phyloP scores from a whole-genome alignment of 2,113 vertebrate species.

The Oncorhynchus kisutch region DNA sequence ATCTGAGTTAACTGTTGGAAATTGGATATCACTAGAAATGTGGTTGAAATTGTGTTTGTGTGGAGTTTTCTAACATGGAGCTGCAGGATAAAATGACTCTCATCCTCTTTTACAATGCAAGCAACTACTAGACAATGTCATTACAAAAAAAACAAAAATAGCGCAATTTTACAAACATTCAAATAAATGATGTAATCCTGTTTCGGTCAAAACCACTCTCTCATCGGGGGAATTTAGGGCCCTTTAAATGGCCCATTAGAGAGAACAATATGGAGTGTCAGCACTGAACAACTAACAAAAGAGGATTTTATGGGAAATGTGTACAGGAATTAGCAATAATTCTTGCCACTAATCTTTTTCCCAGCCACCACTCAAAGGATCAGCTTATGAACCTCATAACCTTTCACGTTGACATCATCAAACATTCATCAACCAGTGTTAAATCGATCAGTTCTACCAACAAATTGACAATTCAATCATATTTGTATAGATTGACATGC shows the following conservation, averaged over 20 bases:
- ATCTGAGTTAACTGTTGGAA: not conserved
- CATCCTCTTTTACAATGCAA: too few relatives aligned
- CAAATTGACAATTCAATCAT: not conserved
- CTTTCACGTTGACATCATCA: constrained; percentile 18
- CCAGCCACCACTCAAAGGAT: constrained; percentile 40
- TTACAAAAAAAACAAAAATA: not conserved
- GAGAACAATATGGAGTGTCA: constrained; percentile 12
- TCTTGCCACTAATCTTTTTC: constrained; percentile 50
- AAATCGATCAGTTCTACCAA: not conserved
- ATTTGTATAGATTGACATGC: too few relatives aligned
- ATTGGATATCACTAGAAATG: not conserved
- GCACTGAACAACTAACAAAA: constrained; percentile 18
- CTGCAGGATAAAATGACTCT: not conserved
- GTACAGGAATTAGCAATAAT: constrained; percentile 51
- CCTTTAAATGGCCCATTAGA: constrained; percentile 5
- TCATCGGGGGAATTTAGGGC: constrained; percentile 13
- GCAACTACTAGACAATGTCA: not conserved
- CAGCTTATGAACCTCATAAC: constrained; percentile 44
- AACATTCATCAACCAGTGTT: not conserved
- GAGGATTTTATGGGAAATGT: constrained; percentile 6
- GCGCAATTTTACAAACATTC: not conserved
- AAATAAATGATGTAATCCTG: not conserved
- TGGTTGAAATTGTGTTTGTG: not conserved
- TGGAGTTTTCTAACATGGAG: not conserved
- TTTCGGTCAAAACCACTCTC: not conserved